Evolutionary conservation across 2,113 vertebrate species (phyloP), one percentile per base, ranked within the genome.

Genomic region (Hiodon alosoides): DNA sequence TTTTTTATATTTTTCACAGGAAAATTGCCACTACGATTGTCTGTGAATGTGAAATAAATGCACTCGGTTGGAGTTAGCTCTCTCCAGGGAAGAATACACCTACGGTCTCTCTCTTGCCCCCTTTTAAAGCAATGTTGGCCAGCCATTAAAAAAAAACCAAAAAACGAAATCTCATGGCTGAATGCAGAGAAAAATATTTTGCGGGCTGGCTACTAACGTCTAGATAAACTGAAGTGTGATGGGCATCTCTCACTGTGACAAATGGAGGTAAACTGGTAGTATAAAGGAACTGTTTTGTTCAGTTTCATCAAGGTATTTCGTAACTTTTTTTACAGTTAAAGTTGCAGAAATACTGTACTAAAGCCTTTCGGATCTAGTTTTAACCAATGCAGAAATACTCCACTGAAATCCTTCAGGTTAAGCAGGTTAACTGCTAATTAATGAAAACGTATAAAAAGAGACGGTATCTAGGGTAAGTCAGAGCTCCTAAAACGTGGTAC

Each of bases 131-230:
- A 31, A 31, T 31, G 31, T 31, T 31, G 31, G 31, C 31, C 31
- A 31, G 31, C 31, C 31, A 31, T 31, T 31, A 31, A 31, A 31
- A 31, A 31, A 31, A 31, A 1, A 31, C 0, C 0, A 3, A 72
- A 74, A 67, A 81, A 79, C 77, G 81, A 77, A 50, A 71, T 46
- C 72, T 77, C 8, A 62, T 69, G 79, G 74, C 81, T 73, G 62
- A 80, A 66, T 71, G 67, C n/a, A 55, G 78, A 83, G 69, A 79
- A 83, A 84, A 77, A n/a, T 52, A 17, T 54, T 64, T 7, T 71
- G 77, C 31, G 69, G 64, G 11, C 9, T 68, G 61, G 69, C 76
- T 70, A 79, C 60, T 65, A 11, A 68, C 52, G 47, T 6, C 52
- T 50, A n/a, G 13, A 67, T 52, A 16, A 50, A 31, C 31, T 68